phyloP scores from a whole-genome alignment of 2,113 vertebrate genomes.

The Amphiprion ocellaris region DNA sequence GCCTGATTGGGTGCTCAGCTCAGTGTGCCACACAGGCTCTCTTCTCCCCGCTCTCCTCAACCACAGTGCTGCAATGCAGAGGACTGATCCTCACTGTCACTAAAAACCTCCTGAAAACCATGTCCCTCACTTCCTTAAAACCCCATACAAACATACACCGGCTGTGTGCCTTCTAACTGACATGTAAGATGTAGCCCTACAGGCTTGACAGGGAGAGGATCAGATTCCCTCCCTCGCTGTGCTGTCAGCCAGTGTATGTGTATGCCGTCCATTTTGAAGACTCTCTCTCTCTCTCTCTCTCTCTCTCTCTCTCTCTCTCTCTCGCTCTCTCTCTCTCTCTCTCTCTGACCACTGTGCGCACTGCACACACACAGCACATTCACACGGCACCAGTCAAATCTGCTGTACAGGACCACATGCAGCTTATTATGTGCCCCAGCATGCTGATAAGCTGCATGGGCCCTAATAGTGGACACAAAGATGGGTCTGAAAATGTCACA shows the following conservation, averaged over 20 bases:
- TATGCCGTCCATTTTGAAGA: slow-evolving; percentile 82
- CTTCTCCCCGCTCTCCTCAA: slow-evolving; percentile 89
- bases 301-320: slow-evolving; percentile 27
- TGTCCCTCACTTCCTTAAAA: slow-evolving; percentile 35
- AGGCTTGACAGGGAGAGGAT: slow-evolving; percentile 61
- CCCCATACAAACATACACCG: slow-evolving; percentile 18
- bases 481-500: slow-evolving; percentile 63
- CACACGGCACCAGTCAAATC: slow-evolving; percentile 61
- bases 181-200: slow-evolving; percentile 43
- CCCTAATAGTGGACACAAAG: slow-evolving; percentile 64
- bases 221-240: slow-evolving; percentile 61
- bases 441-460: slow-evolving; percentile 67
- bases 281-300: slow-evolving; percentile 29
- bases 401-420: slow-evolving; percentile 66
- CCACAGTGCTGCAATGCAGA: slow-evolving; percentile 98
- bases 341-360: slow-evolving; percentile 49
- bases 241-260: slow-evolving; percentile 67
- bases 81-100: slow-evolving; percentile 81
- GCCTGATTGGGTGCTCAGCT: slow-evolving; percentile 86
- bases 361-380: slow-evolving; percentile 60
- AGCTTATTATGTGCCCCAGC: slow-evolving; percentile 68
- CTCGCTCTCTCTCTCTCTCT: slow-evolving; percentile 21
- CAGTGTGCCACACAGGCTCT: slow-evolving; percentile 85
- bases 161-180: slow-evolving; percentile 50
- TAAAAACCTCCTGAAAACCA: slow-evolving; percentile 59